phyloP scores from a whole-genome alignment of 2,888 invertebrate species.

The Ochropleura leucogaster region DNA sequence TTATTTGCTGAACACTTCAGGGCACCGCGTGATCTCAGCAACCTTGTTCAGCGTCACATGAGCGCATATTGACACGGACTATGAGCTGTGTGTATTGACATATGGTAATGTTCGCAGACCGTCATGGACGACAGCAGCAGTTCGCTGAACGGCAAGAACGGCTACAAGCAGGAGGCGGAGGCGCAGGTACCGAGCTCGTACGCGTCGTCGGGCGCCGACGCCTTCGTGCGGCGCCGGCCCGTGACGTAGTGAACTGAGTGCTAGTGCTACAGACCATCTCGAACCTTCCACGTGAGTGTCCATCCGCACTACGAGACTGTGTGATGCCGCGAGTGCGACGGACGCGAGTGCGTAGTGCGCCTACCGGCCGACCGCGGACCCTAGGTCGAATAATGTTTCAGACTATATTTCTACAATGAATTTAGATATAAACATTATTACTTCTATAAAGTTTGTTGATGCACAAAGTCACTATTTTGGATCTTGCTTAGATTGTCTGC shows the following conservation, averaged over 20 bases:
- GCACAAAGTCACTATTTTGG: slow-evolving; percentile 81
- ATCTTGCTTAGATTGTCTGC: slow-evolving; percentile 77
- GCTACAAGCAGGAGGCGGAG: slow-evolving; percentile 86
- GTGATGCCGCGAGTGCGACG: slow-evolving; percentile 24
- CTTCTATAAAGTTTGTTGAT: slow-evolving; percentile 70
- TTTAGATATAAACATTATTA: slow-evolving; percentile 60
- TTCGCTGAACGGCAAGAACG: slow-evolving; percentile 80
- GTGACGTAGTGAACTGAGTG: slow-evolving; percentile 72
- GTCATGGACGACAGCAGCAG: slow-evolving; percentile 89
- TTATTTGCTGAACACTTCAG: slow-evolving; percentile 58
- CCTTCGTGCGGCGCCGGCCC: slow-evolving; percentile 85
- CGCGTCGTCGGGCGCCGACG: slow-evolving; percentile 86
- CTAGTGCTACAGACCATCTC: slow-evolving; percentile 60
- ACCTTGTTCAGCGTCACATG: slow-evolving; percentile 32
- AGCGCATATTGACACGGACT: slow-evolving; percentile 42
- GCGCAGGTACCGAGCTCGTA: slow-evolving; percentile 85
- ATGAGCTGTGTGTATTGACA: slow-evolving; percentile 30
- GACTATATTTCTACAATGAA: slow-evolving; percentile 66
- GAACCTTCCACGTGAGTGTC: slow-evolving; percentile 62
- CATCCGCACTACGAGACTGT: slow-evolving; percentile 54
- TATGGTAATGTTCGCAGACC: slow-evolving; percentile 87
- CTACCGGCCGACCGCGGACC: slow-evolving; percentile 22
- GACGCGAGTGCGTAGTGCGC: slow-evolving; percentile 44
- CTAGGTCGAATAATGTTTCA: slow-evolving; percentile 49
- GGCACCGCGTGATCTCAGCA: slow-evolving; percentile 33